Conservation (phyloP, 1,140 invertebrate species). For the Bombus affinis region DNA sequence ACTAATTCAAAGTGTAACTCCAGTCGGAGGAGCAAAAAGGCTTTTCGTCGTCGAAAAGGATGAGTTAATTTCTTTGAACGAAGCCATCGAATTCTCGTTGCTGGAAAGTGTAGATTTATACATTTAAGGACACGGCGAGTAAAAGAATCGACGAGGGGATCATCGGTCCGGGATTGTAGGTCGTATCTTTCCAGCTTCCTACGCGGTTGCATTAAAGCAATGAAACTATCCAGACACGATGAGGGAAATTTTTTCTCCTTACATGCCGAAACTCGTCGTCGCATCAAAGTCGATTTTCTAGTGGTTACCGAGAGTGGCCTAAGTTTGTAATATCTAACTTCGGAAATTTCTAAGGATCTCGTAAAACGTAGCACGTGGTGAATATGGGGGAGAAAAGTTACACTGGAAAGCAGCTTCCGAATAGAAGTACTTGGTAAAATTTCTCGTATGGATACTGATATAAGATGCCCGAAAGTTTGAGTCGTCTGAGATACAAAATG, state of each 20-base stretch:
- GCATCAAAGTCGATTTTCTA: background rate
- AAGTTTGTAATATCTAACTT: background rate
- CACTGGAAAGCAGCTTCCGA: background rate
- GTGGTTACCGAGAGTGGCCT: background rate
- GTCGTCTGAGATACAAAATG: background rate
- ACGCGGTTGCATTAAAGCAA: conserved; percentile 1
- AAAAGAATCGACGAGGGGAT: conserved; percentile 4
- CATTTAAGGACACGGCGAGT: background rate
- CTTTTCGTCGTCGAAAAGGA: background rate
- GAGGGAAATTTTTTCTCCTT: background rate
- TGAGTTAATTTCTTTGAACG: conserved; percentile 21
- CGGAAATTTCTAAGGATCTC: background rate
- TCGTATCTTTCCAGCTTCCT: background rate
- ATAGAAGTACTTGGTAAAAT: background rate
- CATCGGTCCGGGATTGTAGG: background rate
- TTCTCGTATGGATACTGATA: background rate
- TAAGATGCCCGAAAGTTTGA: background rate
- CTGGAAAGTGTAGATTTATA: background rate
- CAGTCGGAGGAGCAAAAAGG: too few relatives aligned
- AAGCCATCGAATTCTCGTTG: background rate
- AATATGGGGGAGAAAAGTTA: background rate
- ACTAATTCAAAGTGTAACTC: conserved; percentile 20
- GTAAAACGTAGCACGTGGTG: background rate
- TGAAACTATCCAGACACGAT: background rate
- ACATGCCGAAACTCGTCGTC: background rate